Evolutionary conservation across 2,888 invertebrate genomes (phyloP), one percentile per base, ranked within the genome.

Genomic region (Keiferia lycopersicella): DNA sequence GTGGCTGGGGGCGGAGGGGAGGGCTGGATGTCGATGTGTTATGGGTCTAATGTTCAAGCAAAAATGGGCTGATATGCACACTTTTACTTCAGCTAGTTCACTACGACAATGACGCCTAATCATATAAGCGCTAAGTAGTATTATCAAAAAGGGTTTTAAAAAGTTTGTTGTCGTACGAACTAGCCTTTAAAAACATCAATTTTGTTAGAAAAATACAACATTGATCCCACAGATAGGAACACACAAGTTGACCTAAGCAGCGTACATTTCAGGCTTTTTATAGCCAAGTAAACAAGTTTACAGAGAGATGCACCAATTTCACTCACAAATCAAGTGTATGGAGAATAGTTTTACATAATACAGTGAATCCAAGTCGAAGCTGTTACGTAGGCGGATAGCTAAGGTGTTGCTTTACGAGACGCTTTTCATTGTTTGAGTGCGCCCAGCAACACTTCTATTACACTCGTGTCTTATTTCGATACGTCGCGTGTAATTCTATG

Each of bases 11-110:
- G n/a, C n/a, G n/a, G 41, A 22, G 0, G 14, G 41, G 30, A 53
- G 50, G 60, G 38, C 11, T 12, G 12, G 14, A 56, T 65, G 65
- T 65, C 62, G 58, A 65, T 65, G 65, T 66, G 65, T 68, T 64
- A 64, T 65, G 66, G 64, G 45, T 61, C 45, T 59, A 61, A 50
- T 8, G 3, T 50, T 20, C 11, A 11, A 41, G 45, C 41, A 60
- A 26, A 60, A 45, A 60, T 60, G 22, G 2, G 59, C 45, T 41
- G 2, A 16, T 11, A 34, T 56, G 22, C 53, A 14, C n/a, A 53
- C 14, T 22, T 53, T 22, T 53, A n/a, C 53, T 26, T 53, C n/a
- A 26, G 30, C 16, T 56, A 30, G 56, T 26, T 56, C 22, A n/a
- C 2, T 51, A 51, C 51, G 20, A 22, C 18, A 50, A 50, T 12